Base-by-base conservation (phyloP, 30 jellyfish, hydroid and myxozoan genomes). In the Cassiopea andromeda region DNA sequence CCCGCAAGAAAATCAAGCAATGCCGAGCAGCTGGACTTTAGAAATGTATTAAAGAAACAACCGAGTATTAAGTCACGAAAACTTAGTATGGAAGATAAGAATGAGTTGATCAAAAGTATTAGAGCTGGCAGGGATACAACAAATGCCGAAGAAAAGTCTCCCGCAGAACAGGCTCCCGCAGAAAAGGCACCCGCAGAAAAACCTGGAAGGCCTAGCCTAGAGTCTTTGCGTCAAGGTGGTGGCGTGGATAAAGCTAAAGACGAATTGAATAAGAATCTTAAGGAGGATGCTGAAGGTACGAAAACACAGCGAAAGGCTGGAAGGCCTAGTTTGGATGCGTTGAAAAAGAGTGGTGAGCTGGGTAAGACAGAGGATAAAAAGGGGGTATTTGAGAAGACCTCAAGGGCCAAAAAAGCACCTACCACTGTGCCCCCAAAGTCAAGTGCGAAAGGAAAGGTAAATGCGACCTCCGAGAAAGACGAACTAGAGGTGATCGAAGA, bases 1-100 rank as follows among this genome's bases (percentile, higher is more conserved):
- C 73, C 94, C 48, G 75, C 82, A 49, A 79, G 90, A 54, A 89
- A 92, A 69, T 44, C 82, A 14, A 81, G 91, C 19, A 73, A 58
- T 6, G 99, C 93, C 1, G 99, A 96, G 60, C 99, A 96, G 72
- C 90, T 92, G 44, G 99, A 96, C 77, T 96, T 96, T 68, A 79
- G 99, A 57, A 89, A 73, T 69, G 98, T 96, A 44, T 80, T 96
- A 64, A 92, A 92, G 76, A 90, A 90, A 59, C 90, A 87, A 72
- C 94, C 94, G 17, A 87, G 94, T 54, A 78, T 87, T 15, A 87
- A 68, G 75, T 67, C 94, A 1, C 90, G 94, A 1, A 87, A 77
- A 50, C 79, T 87, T 12, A 87, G 90, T 19, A 64, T 74, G 6
- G 88, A 71, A 1, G 94, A 87, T 16, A 81, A 87, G 54, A 87